phyloP scores from a whole-genome alignment of 2,888 invertebrate species.

The Cosmia pyralina region DNA sequence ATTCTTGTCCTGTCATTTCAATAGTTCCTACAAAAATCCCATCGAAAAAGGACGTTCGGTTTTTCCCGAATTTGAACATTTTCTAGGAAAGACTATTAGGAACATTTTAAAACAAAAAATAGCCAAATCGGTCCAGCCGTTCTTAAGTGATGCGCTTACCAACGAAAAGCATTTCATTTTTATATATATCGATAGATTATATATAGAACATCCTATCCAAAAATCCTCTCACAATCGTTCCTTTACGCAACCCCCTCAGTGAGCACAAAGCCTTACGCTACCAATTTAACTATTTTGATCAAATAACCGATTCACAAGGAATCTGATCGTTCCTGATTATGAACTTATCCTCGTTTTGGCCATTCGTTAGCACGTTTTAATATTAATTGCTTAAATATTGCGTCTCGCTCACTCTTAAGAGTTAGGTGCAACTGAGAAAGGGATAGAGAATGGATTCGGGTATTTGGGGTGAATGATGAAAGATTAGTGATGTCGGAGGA shows the following conservation, averaged over 20 bases:
- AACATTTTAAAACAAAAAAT: too few relatives aligned
- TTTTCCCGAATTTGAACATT: too few relatives aligned
- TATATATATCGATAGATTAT: too few relatives aligned
- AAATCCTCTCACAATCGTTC: neutral
- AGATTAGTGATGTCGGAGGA: constrained; percentile 61
- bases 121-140: too few relatives aligned
- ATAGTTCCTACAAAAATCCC: too few relatives aligned
- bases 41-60: too few relatives aligned
- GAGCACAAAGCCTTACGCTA: constrained; percentile 42
- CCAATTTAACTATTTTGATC: constrained; percentile 67
- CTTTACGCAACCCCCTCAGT: constrained; percentile 21
- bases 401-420: constrained; percentile 38
- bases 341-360: constrained; percentile 60
- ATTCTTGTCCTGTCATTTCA: too few relatives aligned
- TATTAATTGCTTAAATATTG: constrained; percentile 63
- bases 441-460: constrained; percentile 38
- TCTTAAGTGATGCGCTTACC: too few relatives aligned
- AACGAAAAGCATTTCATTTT: too few relatives aligned
- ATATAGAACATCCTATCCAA: neutral
- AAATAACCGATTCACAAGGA: constrained; percentile 66
- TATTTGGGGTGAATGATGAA: constrained; percentile 57
- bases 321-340: constrained; percentile 66
- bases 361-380: constrained; percentile 68
- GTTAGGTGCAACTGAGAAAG: constrained; percentile 2
- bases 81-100: too few relatives aligned